These are phyloP conservation scores for Calameuta filiformis DNA, from an alignment of 2,888 invertebrate genomes.

Conservation along the genomic window DNA sequence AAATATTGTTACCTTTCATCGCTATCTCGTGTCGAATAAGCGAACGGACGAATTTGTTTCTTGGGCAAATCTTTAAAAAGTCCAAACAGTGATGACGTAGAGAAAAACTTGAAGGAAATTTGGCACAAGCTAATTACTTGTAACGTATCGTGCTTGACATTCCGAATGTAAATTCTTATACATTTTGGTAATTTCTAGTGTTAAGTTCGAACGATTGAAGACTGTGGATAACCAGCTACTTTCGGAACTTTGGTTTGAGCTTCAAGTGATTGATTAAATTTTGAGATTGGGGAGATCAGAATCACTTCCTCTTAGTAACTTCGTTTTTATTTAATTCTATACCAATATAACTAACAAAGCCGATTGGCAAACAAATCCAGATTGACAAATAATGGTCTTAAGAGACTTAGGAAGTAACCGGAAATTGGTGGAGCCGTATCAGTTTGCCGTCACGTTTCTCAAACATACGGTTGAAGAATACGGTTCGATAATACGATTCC, in stretches of 20 bases:
- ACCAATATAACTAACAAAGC: not conserved
- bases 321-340: not conserved
- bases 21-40: not conserved
- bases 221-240: not conserved
- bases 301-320: not conserved
- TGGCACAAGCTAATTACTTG: too few species aligned
- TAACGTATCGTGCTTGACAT: not conserved
- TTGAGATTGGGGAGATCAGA: not conserved
- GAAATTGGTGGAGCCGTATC: conserved; percentile 14
- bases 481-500: not conserved
- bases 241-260: not conserved
- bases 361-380: not conserved
- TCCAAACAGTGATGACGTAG: not conserved
- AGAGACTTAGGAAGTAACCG: not conserved
- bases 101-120: too few species aligned
- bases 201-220: not conserved
- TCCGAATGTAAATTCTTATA: not conserved
- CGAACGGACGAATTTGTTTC: not conserved
- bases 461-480: conserved; percentile 23
- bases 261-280: not conserved
- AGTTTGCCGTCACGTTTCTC: conserved; percentile 31
- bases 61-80: not conserved
- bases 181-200: not conserved
- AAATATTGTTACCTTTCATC: conserved; percentile 12
- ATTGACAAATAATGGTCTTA: not conserved